Evolutionary conservation across 2,113 vertebrate genomes (phyloP), one percentile per base, ranked within the genome.

Genomic region (Saguinus midas): DNA sequence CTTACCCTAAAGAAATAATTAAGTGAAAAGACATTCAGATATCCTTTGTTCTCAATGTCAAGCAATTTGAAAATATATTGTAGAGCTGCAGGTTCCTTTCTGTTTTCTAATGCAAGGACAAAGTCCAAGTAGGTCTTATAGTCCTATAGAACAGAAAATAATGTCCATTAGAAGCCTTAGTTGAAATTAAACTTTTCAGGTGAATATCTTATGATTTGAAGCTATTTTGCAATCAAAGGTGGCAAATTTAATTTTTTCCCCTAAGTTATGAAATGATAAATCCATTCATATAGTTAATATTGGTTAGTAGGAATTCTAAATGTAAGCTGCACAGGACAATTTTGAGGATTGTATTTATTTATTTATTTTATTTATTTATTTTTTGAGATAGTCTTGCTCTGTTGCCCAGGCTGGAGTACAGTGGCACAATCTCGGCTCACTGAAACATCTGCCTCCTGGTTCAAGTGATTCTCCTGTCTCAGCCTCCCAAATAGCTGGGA

Each of bases 1-100:
- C 99, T 98, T 99, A 99, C 99, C 99, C 99, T 99, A 98, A 99
- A 99, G 98, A 99, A 99, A 98, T 99, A 99, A 98, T 99, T 99
- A 98, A 99, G 99, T 75, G 99, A 99, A 98, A 99, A 99, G 96
- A 99, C 99, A 95, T 99, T 99, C 97, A 99, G 99, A 98, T 99
- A 99, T 96, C 99, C 99, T 98, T 98, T 99, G 98, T 99, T 99
- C 98, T 99, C 99, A 98, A 99, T 99, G 98, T 99, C 99, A 98
- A 99, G 98, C 97, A 99, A 99, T 98, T 99, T 99, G 97, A 99
- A 99, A 97, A 99, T 99, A 97, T 99, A 99, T 66, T 99, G 99
- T 86, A 99, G 98, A 20, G 99, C 99, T 73, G 99, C 99, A 37
- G 99, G 99, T 96, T 99, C 99, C 98, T 99, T 99, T 98, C 99